Evolutionary conservation across 2,113 vertebrate species (phyloP).

Genomic region (Aplodontia rufa): DNA sequence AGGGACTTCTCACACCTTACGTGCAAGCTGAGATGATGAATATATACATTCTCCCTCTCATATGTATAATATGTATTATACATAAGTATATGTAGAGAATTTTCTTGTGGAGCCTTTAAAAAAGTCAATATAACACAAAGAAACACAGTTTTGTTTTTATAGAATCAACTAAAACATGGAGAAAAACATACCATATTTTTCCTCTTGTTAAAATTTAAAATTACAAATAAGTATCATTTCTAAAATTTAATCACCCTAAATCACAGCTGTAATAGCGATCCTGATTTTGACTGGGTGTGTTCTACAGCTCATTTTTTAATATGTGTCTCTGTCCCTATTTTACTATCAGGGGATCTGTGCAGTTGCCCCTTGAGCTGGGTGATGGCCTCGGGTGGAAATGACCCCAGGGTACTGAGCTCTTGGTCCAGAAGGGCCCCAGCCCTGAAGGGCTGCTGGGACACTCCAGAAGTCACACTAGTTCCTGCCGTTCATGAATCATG

Average conservation of each 20-base stretch:
- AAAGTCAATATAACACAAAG: background rate
- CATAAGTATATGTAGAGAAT: too few relatives aligned
- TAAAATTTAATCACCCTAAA: background rate
- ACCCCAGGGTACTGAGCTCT: background rate
- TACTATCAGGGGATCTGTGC: background rate
- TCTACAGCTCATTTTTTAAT: background rate
- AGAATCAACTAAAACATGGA: background rate
- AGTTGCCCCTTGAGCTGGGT: background rate
- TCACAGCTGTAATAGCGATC: background rate
- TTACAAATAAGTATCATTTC: background rate
- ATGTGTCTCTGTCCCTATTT: background rate
- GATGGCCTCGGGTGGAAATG: background rate
- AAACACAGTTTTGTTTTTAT: background rate
- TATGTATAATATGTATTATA: background rate
- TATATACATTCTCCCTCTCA: too few relatives aligned
- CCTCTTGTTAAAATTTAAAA: background rate
- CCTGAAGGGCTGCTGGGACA: constrained; percentile 2
- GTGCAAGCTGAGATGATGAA: background rate
- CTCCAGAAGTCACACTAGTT: background rate
- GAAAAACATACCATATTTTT: background rate
- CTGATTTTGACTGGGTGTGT: background rate
- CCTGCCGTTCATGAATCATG: constrained; percentile 68
- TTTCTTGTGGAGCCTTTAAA: background rate
- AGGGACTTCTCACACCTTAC: accelerated
- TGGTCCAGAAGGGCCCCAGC: constrained; percentile 3